Percentiles rank a stretch among this genome's conserved stretches.
phyloP scores from a whole-genome alignment of 2,797 vertebrate genomes.

The Manis crassicaudata region DNA sequence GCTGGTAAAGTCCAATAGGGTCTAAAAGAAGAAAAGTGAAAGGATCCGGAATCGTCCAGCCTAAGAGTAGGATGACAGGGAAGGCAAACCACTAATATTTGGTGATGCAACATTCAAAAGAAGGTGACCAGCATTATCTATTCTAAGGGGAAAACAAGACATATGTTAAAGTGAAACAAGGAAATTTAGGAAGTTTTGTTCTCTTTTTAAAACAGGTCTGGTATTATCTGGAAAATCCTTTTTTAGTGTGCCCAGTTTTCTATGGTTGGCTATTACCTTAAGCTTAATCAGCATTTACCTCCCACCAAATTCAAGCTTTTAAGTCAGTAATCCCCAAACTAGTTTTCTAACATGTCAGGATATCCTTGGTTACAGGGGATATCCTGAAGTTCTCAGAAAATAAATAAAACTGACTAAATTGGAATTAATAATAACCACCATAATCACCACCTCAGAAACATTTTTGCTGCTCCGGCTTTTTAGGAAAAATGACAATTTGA shows the following conservation, averaged over 20 bases:
- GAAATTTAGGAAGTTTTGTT: not conserved
- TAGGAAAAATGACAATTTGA: slow-evolving; percentile 7
- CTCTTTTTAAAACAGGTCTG: not conserved
- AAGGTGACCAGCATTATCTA: not conserved
- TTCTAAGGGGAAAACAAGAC: not conserved
- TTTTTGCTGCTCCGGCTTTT: not conserved
- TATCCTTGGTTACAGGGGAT: not conserved
- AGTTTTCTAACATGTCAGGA: not conserved
- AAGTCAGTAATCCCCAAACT: not conserved
- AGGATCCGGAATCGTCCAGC: not conserved
- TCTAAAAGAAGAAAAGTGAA: not conserved
- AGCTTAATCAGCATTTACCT: not conserved
- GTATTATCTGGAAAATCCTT: not conserved
- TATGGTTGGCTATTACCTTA: not conserved
- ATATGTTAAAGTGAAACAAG: not conserved
- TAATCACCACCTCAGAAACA: not conserved
- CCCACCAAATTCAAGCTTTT: not conserved
- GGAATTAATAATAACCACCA: not conserved
- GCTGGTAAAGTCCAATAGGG: not conserved
- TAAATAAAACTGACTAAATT: not conserved
- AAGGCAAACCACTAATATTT: not conserved
- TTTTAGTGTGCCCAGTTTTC: not conserved
- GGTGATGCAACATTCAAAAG: not conserved
- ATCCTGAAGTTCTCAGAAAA: slow-evolving; percentile 16
- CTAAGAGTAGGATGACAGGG: not conserved